Evolutionary conservation across 2,888 invertebrate genomes (phyloP), one percentile per base, ranked within the genome.

Genomic region (Suillia variegata): DNA sequence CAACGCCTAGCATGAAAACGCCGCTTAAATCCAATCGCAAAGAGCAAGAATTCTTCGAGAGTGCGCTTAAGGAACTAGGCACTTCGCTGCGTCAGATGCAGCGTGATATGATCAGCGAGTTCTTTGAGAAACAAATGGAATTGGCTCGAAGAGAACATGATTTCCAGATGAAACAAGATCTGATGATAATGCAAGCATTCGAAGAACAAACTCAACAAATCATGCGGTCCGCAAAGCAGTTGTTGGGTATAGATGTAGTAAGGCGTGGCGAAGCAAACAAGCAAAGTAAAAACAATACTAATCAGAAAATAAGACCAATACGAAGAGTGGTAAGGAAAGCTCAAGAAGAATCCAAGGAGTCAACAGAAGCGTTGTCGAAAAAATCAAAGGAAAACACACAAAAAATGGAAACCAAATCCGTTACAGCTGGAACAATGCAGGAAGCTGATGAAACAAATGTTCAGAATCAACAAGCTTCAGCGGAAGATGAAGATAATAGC

Each of bases 141-240:
- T 45, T 81, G 6, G 73, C 76, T 2, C 75, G 77, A 10, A 70
- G 74, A 2, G 81, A 81, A 60, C 80, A 81, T 42, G 77, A 77
- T 54, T 81, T 82, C 60, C 80, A 81, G 55, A 69, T 78, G 59
- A 70, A 70, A 21, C 82, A 81, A 47, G 80, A 81, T 51, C 64
- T 67, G 8, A 53, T 79, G 45, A 67, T 81, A 1, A 68, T 81
- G 69, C 67, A 68, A 53, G 75, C 81, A 1, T 72, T 81, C 49
- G 77, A 77, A 18, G 74, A 74, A n/a, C 80, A 81, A 62, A 75
- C 80, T 2, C 67, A 73, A 15, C 62, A 69, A 26, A 61, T 81
- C 38, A 59, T 81, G 24, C 62, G 64, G 33, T 67, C 70, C 13
- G 75, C 77, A 8, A 68, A 67, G 3, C 58, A 70, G 0, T 59